Conservation (phyloP, 2,888 invertebrate genomes). For the Lissonota sp. region DNA sequence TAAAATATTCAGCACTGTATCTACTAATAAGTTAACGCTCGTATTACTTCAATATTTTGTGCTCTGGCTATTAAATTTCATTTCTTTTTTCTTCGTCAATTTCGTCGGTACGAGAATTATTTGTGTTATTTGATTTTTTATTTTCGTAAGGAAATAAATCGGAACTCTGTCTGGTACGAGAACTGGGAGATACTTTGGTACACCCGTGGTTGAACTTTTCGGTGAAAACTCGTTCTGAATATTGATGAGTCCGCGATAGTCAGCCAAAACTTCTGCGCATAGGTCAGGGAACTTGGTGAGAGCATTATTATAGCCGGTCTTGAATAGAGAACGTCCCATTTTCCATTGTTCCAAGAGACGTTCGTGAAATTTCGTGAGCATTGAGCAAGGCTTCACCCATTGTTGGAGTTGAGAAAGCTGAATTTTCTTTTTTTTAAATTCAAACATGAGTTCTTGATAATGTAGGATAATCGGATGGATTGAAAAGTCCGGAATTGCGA, state of each 20-base stretch:
- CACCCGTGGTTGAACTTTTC: slow-evolving; percentile 26
- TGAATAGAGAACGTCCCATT: slow-evolving; percentile 51
- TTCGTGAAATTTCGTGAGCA: slow-evolving; percentile 35
- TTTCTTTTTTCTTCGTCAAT: slow-evolving; percentile 9
- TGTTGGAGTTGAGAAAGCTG: slow-evolving; percentile 18
- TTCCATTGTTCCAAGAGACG: slow-evolving; percentile 45
- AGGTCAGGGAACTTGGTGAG: slow-evolving; percentile 38
- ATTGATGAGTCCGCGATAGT: slow-evolving; percentile 45
- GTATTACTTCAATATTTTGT: not conserved
- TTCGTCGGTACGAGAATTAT: slow-evolving; percentile 11
- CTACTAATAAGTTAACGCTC: no score
- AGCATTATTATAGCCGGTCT: slow-evolving; percentile 33
- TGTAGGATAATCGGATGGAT: slow-evolving; percentile 27
- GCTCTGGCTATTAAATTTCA: not conserved
- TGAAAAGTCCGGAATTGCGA: not conserved
- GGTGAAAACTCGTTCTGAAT: slow-evolving; percentile 43
- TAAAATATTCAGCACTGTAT: no score
- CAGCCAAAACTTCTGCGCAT: slow-evolving; percentile 35
- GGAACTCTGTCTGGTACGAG: not conserved
- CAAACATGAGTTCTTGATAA: slow-evolving; percentile 23
- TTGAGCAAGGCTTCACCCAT: slow-evolving; percentile 35
- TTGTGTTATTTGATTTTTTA: not conserved
- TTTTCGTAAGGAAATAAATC: slow-evolving; percentile 2
- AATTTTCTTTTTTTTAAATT: slow-evolving; percentile 18
- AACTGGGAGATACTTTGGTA: slow-evolving; percentile 16